Conservation (phyloP, 2,113 vertebrate genomes). For the Triplophysa tibetana region DNA sequence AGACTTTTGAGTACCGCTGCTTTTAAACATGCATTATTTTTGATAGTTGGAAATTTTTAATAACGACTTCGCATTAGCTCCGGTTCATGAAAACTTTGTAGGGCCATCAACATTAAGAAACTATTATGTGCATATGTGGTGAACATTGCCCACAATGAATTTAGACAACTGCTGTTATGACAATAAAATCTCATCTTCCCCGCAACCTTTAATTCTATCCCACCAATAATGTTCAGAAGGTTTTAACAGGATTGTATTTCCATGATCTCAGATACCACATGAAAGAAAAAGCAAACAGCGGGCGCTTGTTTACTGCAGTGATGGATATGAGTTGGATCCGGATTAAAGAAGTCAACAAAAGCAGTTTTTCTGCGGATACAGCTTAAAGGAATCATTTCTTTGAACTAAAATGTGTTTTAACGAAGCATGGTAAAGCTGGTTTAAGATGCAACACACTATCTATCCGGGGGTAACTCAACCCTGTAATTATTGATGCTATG, state of each 20-base stretch:
- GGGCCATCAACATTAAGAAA: background rate
- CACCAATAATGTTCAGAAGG: background rate
- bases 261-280: conserved; percentile 6
- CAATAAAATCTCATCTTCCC: background rate
- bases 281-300: background rate
- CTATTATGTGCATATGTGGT: background rate
- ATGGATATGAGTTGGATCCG: background rate
- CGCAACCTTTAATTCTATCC: background rate
- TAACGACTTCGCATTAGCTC: background rate
- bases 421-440: background rate
- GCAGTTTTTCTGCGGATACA: background rate
- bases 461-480: background rate
- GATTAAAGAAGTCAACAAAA: background rate
- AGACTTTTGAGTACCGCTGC: too few relatives aligned
- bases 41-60: background rate
- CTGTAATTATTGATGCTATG: background rate
- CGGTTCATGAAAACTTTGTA: too few relatives aligned
- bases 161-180: background rate
- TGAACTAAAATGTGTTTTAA: background rate
- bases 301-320: conserved; percentile 2
- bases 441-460: background rate
- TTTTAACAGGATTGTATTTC: background rate
- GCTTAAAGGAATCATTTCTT: background rate
- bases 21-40: too few relatives aligned
- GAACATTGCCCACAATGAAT: too few relatives aligned